These are phyloP conservation scores for Mythimna pallens DNA, from an alignment of 2,888 invertebrate species.

Conservation along the genomic window DNA sequence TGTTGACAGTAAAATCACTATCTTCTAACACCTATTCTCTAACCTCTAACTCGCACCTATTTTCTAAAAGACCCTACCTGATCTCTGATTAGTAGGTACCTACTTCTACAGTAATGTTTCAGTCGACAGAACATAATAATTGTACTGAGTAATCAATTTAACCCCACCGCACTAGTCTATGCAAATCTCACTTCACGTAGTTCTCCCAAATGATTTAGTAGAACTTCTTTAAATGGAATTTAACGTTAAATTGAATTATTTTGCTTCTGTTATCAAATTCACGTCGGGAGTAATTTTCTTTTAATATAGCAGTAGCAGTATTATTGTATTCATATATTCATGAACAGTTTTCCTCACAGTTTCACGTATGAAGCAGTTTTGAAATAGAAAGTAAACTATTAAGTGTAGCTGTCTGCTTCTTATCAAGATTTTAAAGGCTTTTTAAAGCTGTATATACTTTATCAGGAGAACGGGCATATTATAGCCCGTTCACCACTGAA, in stretches of 20 bases:
- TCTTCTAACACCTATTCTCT: no score
- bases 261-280: conserved; percentile 33
- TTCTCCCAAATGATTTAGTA: conserved; percentile 22
- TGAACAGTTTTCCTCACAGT: conserved; percentile 33
- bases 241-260: conserved; percentile 38
- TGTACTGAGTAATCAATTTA: neutral
- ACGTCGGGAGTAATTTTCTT: conserved; percentile 45
- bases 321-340: conserved; percentile 56
- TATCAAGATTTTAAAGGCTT: neutral
- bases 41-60: no score
- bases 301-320: conserved; percentile 31
- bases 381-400: conserved; percentile 20
- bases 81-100: neutral
- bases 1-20: neutral
- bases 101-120: neutral
- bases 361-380: conserved; percentile 18
- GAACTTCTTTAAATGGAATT: conserved; percentile 32
- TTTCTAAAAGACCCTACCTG: no score
- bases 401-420: neutral
- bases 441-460: neutral
- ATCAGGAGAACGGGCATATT: neutral
- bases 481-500: no score
- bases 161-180: neutral
- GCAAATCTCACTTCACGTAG: conserved; percentile 8
- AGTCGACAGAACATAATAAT: neutral